Conservation (phyloP, 2,888 invertebrate species). For the Taenaris catops region DNA sequence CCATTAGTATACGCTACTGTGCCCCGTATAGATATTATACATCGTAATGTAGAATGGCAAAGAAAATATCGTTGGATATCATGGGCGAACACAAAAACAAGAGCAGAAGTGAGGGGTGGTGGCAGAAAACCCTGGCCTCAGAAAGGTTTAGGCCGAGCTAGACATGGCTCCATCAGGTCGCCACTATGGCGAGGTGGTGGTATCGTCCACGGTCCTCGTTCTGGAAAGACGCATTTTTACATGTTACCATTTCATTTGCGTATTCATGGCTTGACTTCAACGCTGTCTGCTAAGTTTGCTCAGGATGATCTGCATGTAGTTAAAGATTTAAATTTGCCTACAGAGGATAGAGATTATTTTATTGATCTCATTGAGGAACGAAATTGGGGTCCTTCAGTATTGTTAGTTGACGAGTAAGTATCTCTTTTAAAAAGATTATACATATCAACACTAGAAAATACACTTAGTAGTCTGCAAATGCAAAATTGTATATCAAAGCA, state of each 20-base stretch:
- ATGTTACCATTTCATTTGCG: conserved; percentile 92
- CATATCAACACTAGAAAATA: too few relatives aligned
- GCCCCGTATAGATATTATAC: conserved; percentile 93
- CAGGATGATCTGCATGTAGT: conserved; percentile 98
- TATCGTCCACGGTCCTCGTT: conserved; percentile 92
- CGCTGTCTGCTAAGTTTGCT: conserved; percentile 94
- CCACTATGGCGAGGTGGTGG: conserved; percentile 94
- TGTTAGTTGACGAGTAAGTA: conserved; percentile 94
- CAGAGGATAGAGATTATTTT: conserved; percentile 88
- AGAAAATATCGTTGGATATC: conserved; percentile 88
- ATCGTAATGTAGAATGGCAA: conserved; percentile 94
- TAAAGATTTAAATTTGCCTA: conserved; percentile 90
- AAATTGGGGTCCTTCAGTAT: conserved; percentile 97
- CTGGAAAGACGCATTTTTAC: conserved; percentile 94
- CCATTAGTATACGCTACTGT: conserved; percentile 91
- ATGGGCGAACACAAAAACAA: conserved; percentile 87
- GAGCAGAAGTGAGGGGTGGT: conserved; percentile 93
- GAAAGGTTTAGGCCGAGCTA: conserved; percentile 93
- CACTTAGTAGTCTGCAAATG: too few relatives aligned
- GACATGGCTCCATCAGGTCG: conserved; percentile 95
- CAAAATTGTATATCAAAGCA: too few relatives aligned
- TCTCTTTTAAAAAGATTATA: conserved; percentile 3
- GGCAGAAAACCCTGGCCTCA: conserved; percentile 98
- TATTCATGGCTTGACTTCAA: conserved; percentile 89
- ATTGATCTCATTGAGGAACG: conserved; percentile 89